A percentile compares a stretch with the other conserved stretches of the same genome.
These are phyloP conservation scores for Drosophila fungiperda DNA, from an alignment of 2,888 invertebrate species.

Conservation along the genomic window DNA sequence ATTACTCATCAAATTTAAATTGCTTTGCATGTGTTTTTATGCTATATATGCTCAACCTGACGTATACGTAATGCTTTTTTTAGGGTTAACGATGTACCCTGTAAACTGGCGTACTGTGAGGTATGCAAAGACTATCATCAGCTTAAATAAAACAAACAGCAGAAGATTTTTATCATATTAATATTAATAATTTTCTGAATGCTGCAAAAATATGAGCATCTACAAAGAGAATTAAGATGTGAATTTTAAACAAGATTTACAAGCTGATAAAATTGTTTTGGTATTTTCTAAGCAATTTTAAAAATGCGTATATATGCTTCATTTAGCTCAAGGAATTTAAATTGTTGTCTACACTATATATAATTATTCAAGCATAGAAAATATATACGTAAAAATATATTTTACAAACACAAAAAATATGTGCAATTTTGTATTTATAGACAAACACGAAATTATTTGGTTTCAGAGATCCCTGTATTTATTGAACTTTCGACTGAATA, in stretches of 20 bases:
- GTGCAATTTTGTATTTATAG: not conserved
- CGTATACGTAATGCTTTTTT: slow-evolving; percentile 38
- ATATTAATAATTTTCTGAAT: not conserved
- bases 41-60: slow-evolving; percentile 56
- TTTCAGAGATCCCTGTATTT: not conserved
- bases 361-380: not conserved
- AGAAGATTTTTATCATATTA: not conserved
- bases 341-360: slow-evolving; percentile 1
- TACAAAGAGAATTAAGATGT: not conserved
- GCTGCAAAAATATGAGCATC: not conserved
- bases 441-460: not conserved
- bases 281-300: not conserved
- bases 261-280: not conserved
- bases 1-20: slow-evolving; percentile 73
- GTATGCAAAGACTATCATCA: not conserved
- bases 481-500: not conserved
- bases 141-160: not conserved
- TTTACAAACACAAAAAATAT: not conserved
- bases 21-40: slow-evolving; percentile 66
- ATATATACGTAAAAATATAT: not conserved
- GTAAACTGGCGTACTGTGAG: not conserved
- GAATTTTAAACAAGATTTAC: not conserved
- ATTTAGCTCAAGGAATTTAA: slow-evolving; percentile 1
- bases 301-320: not conserved
- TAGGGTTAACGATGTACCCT: slow-evolving; percentile 11